Percentiles rank a stretch among this genome's conserved stretches.
Conservation (phyloP, 2,113 vertebrate genomes). For the Ardeotis arabs region DNA sequence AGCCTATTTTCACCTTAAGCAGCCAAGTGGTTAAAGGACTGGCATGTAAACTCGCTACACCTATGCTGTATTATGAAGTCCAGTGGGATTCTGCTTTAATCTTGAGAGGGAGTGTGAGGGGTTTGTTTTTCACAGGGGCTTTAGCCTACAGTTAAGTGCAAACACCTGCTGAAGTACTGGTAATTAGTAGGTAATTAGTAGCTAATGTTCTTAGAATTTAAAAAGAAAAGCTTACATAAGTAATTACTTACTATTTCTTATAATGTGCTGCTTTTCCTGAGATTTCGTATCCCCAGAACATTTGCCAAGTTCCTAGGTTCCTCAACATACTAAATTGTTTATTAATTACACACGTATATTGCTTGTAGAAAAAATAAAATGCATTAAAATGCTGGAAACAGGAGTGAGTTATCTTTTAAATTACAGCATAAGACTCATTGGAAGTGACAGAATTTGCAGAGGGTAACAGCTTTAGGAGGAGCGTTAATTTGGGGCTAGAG, state of each 20-base stretch:
- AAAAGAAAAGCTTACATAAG: slow-evolving; percentile 97
- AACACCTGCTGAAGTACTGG: slow-evolving; percentile 99
- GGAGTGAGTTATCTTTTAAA: slow-evolving; percentile 77
- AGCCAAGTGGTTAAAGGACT: slow-evolving; percentile 64
- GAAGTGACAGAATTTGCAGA: slow-evolving; percentile 64
- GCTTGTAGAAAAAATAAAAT: slow-evolving; percentile 87
- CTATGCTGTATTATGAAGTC: slow-evolving; percentile 65
- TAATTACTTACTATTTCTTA: slow-evolving; percentile 94
- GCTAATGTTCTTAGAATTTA: slow-evolving; percentile 99
- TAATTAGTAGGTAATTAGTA: slow-evolving; percentile 99
- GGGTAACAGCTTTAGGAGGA: slow-evolving; percentile 41
- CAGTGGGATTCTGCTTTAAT: slow-evolving; percentile 78
- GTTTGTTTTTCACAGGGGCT: slow-evolving; percentile 92
- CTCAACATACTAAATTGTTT: slow-evolving; percentile 97
- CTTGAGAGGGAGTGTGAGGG: slow-evolving; percentile 88
- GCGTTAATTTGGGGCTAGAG: not conserved
- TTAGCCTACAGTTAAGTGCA: slow-evolving; percentile 89
- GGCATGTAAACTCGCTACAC: slow-evolving; percentile 60
- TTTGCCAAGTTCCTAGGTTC: slow-evolving; percentile 96
- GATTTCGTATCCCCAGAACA: slow-evolving; percentile 97
- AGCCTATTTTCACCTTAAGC: slow-evolving; percentile 62
- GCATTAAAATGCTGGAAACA: slow-evolving; percentile 86
- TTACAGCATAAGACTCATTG: slow-evolving; percentile 69
- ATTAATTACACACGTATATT: slow-evolving; percentile 99
- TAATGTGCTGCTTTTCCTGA: slow-evolving; percentile 95